Evolutionary conservation across 2,113 vertebrate species (phyloP).

Genomic region (Indri indri): DNA sequence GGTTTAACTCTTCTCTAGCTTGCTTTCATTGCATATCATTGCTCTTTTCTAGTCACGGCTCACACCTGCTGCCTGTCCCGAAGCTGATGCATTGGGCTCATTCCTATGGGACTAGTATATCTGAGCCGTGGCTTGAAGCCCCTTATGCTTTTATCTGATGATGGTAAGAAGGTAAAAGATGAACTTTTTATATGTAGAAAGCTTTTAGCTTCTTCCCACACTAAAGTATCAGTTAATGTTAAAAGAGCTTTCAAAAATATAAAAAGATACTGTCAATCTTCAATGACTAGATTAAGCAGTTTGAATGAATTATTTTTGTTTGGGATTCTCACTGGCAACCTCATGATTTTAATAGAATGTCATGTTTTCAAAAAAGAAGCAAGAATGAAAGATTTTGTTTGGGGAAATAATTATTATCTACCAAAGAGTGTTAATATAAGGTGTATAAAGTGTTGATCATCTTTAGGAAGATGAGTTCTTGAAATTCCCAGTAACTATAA

Average conservation of each 20-base stretch:
- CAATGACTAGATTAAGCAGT: slow-evolving; percentile 82
- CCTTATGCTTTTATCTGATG: slow-evolving; percentile 84
- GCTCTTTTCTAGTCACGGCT: slow-evolving; percentile 73
- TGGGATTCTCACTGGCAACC: slow-evolving; percentile 80
- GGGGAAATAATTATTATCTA: slow-evolving; percentile 62
- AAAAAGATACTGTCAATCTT: slow-evolving; percentile 87
- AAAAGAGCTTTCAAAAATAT: slow-evolving; percentile 87
- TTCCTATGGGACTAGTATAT: slow-evolving; percentile 80
- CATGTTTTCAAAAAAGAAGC: slow-evolving; percentile 68
- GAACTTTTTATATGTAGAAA: slow-evolving; percentile 85
- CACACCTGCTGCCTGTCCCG: slow-evolving; percentile 78
- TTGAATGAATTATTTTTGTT: slow-evolving; percentile 87
- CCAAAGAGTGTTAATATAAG: slow-evolving; percentile 44
- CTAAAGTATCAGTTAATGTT: slow-evolving; percentile 85
- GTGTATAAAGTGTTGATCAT: slow-evolving; percentile 50
- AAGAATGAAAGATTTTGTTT: slow-evolving; percentile 75
- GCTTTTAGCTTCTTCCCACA: slow-evolving; percentile 84
- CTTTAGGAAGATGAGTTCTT: slow-evolving; percentile 10
- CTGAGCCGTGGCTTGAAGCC: slow-evolving; percentile 79
- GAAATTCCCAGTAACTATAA: slow-evolving; percentile 52
- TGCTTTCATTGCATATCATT: slow-evolving; percentile 64
- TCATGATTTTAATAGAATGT: slow-evolving; percentile 81
- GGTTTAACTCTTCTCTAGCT: slow-evolving; percentile 51
- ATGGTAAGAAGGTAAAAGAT: slow-evolving; percentile 80
- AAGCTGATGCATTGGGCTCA: slow-evolving; percentile 73